Evolutionary conservation across 1,140 invertebrate species (phyloP), one percentile per base, ranked within the genome.

Genomic region (Chrysomallon squamiferum): DNA sequence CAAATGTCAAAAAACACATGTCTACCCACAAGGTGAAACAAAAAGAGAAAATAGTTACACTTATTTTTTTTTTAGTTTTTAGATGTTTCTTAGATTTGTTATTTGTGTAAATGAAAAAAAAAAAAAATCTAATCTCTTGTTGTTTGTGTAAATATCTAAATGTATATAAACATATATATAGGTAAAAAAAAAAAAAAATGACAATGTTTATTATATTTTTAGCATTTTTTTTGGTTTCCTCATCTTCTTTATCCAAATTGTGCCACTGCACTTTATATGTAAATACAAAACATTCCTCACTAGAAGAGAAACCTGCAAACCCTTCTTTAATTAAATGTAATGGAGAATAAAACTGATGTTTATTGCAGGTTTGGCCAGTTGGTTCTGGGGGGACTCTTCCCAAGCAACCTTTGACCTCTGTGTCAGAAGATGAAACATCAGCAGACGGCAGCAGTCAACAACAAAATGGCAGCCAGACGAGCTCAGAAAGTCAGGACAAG

Each of bases 1-100:
- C 95, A 0, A 96, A 98, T 82, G 88, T 98, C 59, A 96, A 96
- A 61, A 98, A 98, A 84, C 96, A 98, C 85, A 96, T 97, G 83
- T 94, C 97, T 85, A 97, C 95, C 22, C 96, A 98, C 85, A 87
- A 87, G 76, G 86, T 87, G 73, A 67, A 18, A 27, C 32, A 27
- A 30, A 15, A n/a, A n/a, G n/a, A n/a, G n/a, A 1, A 63, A 18
- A 18, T 18, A 32, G 11, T 22, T 59, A 32, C 32, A 7, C 13
- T 18, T 11, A 15, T 49, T 29, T 2, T n/a, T 11, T 59, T 50
- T 27, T 30, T 52, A 9, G n/a, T 25, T 43, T 43, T 43, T 43
- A n/a, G 41, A 43, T n/a, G 9, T 43, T n/a, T 11, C n/a, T 9
- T 11, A 43, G 9, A 43, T 43, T n/a, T n/a, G 9, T 11, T 43